Evolutionary conservation across 2,888 invertebrate species (phyloP), one percentile per base, ranked within the genome.

Genomic region (Ectemnius continuus): DNA sequence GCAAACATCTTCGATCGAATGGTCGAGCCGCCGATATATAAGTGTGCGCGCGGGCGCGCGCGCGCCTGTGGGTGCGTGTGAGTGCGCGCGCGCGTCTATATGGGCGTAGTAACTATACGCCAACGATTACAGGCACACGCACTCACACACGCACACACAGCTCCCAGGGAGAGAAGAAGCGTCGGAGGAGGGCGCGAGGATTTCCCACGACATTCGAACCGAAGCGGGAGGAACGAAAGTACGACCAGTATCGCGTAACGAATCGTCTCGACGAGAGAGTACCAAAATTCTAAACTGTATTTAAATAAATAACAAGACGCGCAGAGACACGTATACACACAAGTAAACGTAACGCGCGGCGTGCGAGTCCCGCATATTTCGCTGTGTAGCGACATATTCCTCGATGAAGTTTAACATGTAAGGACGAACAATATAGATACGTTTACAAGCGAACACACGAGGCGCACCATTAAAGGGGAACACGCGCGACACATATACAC

Each of bases 221-320:
- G 83, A 75, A 73, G 60, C 72, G 80, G 71, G 65, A 69, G 59
- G 73, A 73, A 81, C 81, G 81, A 79, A 83, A 83, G 74, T 80
- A 76, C 79, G 82, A 80, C 76, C 78, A 70, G 67, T 79, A 82
- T 75, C 71, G 76, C 73, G 71, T 72, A 75, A 70, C 71, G 81
- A 83, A 85, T 84, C 86, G 85, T 86, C 87, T 88, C 85, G 86
- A 87, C 85, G 86, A 88, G 86, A 88, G 88, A 89, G 89, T 89
- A 89, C 87, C 89, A 89, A 89, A 36, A 89, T 89, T 89, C 89
- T 89, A 89, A 89, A 89, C 89, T 88, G 86, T 88, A 87, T 88
- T 83, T 81, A 83, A 83, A 75, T 86, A 52, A 52, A 14, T 16
- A 52, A 6, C 14, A 5, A 52, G 1, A 52, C 52, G 5, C 52